Evolutionary conservation across 1,140 invertebrate species (phyloP), one percentile per base, ranked within the genome.

Genomic region (Drosophila subpulchrella): DNA sequence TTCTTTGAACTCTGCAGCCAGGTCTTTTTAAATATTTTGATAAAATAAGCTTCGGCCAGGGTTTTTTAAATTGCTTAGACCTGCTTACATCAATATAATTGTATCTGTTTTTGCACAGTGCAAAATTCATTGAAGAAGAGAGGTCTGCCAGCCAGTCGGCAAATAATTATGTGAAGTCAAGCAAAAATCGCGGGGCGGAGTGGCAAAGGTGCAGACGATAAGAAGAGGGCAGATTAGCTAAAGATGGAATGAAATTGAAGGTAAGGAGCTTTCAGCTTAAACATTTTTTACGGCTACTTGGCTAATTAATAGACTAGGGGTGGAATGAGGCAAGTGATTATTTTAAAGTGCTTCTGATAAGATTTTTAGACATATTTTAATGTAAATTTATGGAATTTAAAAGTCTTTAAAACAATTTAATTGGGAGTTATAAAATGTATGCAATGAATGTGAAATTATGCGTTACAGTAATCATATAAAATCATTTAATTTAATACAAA

Each of bases 81-180:
- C 20, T 20, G 20, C 20, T 20, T 1, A 20, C 20, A 20, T 20
- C 20, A 20, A 20, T 20, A 20, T 20, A 20, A 20, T 1, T 2
- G 20, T 20, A 20, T 20, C 20, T 17, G 12, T 38, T 39, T 46
- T 8, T 20, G 1, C 24, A 0, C 13, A 15, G 54, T 62, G 54
- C 7, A 58, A n/a, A 41, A 65, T 41, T 32, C 73, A 76, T 48
- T 48, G 42, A 50, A 48, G 34, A 20, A 46, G 46, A 27, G 54
- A 58, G 70, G 27, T 51, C 66, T 66, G 71, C 42, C 58, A 63
- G 78, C 46, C 63, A 61, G 68, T 74, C 77, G 75, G 76, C 75
- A 83, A 76, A 84, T 79, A 84, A 84, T 79, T 80, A 84, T 79
- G 66, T 62, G 55, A 83, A 83, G 71, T 79, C 71, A 60, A 83